phyloP scores from a whole-genome alignment of 2,113 vertebrate species.

The Sminthopsis crassicaudata region DNA sequence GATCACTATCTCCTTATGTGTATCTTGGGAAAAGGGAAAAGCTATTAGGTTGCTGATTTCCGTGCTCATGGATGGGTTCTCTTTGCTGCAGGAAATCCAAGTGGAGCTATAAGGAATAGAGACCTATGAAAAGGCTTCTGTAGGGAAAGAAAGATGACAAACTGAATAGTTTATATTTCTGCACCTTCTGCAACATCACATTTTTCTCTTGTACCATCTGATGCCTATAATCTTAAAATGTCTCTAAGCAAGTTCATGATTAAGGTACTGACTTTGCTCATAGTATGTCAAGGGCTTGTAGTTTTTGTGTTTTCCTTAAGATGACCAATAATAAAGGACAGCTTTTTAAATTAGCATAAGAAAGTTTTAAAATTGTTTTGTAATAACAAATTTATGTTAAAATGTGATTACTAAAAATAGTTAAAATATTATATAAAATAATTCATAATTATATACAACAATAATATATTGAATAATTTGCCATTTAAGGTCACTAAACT shows the following conservation, averaged over 20 bases:
- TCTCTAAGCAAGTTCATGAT: background rate
- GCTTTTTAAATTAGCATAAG: background rate
- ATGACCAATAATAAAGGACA: background rate
- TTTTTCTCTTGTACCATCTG: background rate
- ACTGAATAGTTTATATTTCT: background rate
- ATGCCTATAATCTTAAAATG: background rate
- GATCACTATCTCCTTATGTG: slow-evolving; percentile 1
- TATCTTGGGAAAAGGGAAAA: background rate
- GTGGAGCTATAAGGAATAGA: background rate
- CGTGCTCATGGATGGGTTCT: background rate
- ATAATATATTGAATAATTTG: background rate
- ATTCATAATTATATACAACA: background rate
- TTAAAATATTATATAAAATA: background rate
- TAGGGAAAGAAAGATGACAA: background rate
- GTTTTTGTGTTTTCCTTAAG: background rate
- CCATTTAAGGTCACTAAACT: background rate
- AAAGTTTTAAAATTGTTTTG: background rate
- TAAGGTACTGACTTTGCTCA: background rate
- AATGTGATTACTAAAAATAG: background rate
- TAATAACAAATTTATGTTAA: background rate
- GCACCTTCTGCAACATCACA: background rate
- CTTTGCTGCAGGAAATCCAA: background rate
- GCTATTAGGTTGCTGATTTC: background rate
- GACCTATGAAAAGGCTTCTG: background rate
- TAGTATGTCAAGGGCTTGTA: background rate